phyloP scores from a whole-genome alignment of 2,888 invertebrate genomes.

The Aleiodes leptofemur region DNA sequence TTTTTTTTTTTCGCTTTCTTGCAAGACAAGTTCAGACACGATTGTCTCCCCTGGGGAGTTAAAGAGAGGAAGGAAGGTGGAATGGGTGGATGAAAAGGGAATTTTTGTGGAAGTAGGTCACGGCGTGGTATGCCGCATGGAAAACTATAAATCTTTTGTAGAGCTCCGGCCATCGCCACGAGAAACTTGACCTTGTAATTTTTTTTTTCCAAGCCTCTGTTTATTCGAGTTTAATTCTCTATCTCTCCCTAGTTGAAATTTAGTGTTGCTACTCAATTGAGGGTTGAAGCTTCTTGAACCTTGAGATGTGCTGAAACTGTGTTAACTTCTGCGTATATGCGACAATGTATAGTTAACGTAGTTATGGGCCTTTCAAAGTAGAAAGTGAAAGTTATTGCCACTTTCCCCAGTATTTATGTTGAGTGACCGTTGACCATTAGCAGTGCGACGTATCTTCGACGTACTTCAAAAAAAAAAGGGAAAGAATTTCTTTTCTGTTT shows the following conservation, averaged over 20 bases:
- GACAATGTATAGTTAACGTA: too few relatives aligned
- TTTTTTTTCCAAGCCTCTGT: background rate
- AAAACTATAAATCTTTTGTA: conserved; percentile 45
- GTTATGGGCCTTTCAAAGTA: too few relatives aligned
- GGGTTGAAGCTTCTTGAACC: background rate
- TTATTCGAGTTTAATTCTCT: conserved; percentile 1
- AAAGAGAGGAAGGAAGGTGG: conserved; percentile 5
- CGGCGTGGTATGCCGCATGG: conserved; percentile 46
- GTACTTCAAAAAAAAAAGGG: too few relatives aligned
- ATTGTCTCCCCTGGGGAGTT: conserved; percentile 5
- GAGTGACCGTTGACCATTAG: too few relatives aligned
- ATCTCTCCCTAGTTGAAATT: conserved; percentile 1
- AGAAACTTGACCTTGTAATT: conserved; percentile 49
- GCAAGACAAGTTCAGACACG: conserved; percentile 7
- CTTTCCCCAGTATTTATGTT: too few relatives aligned
- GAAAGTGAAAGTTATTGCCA: too few relatives aligned
- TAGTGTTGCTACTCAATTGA: background rate
- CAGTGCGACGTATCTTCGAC: too few relatives aligned
- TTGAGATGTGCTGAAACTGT: too few relatives aligned
- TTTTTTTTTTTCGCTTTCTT: background rate
- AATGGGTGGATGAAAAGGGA: conserved; percentile 7
- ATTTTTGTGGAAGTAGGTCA: conserved; percentile 59
- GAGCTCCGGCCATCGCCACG: conserved; percentile 33
- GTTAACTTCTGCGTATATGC: too few relatives aligned
- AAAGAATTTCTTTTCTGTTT: too few relatives aligned